These are phyloP conservation scores for Pseudomyrmex flavicornis DNA, from an alignment of 1,140 invertebrate genomes.

Conservation along the genomic window DNA sequence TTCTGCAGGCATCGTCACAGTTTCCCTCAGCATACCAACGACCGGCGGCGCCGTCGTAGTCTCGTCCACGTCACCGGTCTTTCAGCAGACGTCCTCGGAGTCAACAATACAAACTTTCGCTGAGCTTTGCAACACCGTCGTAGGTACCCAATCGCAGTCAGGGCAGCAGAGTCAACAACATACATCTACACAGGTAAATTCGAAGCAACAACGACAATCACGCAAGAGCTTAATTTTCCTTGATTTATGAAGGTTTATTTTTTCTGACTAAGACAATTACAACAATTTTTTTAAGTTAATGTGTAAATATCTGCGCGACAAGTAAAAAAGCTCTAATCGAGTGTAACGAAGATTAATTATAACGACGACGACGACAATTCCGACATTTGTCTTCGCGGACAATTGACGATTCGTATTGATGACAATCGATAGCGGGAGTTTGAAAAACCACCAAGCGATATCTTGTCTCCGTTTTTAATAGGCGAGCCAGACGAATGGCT, in stretches of 20 bases:
- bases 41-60: constrained; percentile 86
- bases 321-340: background rate
- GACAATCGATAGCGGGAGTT: constrained; percentile 2
- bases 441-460: constrained; percentile 29
- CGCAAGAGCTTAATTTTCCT: background rate
- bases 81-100: constrained; percentile 82
- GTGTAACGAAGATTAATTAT: constrained; percentile 41
- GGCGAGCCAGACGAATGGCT: constrained; percentile 80
- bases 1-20: constrained; percentile 88
- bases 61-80: constrained; percentile 85
- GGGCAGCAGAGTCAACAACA: constrained; percentile 74
- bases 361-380: background rate
- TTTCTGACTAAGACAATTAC: background rate
- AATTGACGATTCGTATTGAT: constrained; percentile 14
- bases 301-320: background rate
- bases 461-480: constrained; percentile 68
- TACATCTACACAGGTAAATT: constrained; percentile 77
- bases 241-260: background rate
- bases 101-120: constrained; percentile 85
- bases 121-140: constrained; percentile 87
- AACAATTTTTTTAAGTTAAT: background rate
- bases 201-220: background rate
- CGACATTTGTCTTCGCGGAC: background rate
- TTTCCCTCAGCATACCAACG: constrained; percentile 87
- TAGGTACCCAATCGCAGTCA: constrained; percentile 82